Conservation (phyloP, 2,888 invertebrate genomes). For the Xanthostigma xanthostigma region DNA sequence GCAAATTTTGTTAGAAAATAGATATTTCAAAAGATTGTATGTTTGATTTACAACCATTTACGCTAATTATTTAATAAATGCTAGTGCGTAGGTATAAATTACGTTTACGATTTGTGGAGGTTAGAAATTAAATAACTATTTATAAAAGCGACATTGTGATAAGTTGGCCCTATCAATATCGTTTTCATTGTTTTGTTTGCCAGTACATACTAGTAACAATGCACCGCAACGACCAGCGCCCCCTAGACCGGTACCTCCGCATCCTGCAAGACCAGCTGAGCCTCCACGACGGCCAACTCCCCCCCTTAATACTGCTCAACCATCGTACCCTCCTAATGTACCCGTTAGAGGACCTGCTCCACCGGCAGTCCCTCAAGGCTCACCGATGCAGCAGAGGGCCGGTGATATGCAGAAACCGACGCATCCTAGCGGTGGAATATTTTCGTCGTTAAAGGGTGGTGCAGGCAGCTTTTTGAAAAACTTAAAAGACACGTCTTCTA, state of each 20-base stretch:
- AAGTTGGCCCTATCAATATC: background rate
- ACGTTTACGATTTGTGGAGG: too few relatives aligned
- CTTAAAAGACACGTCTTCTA: conserved; percentile 87
- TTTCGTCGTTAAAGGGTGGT: conserved; percentile 80
- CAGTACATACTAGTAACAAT: conserved; percentile 8
- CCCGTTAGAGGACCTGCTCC: conserved; percentile 20
- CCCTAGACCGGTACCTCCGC: conserved; percentile 18
- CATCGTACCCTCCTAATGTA: conserved; percentile 18
- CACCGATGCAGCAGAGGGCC: too few relatives aligned
- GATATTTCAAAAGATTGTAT: background rate
- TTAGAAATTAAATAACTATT: too few relatives aligned
- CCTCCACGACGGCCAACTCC: conserved; percentile 19
- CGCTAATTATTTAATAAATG: too few relatives aligned
- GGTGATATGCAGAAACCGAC: too few relatives aligned
- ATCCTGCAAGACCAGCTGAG: conserved; percentile 21
- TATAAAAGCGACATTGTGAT: too few relatives aligned
- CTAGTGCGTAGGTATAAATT: too few relatives aligned
- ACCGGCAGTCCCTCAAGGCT: too few relatives aligned
- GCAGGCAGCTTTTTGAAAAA: conserved; percentile 88
- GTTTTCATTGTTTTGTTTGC: background rate
- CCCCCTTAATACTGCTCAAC: conserved; percentile 22
- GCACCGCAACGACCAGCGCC: conserved; percentile 24
- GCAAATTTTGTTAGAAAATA: background rate
- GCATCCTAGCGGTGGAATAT: conserved; percentile 39
- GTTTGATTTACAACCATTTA: background rate